Evolutionary conservation across 2,113 vertebrate species (phyloP), one percentile per base, ranked within the genome.

Genomic region (Osmerus mordax): DNA sequence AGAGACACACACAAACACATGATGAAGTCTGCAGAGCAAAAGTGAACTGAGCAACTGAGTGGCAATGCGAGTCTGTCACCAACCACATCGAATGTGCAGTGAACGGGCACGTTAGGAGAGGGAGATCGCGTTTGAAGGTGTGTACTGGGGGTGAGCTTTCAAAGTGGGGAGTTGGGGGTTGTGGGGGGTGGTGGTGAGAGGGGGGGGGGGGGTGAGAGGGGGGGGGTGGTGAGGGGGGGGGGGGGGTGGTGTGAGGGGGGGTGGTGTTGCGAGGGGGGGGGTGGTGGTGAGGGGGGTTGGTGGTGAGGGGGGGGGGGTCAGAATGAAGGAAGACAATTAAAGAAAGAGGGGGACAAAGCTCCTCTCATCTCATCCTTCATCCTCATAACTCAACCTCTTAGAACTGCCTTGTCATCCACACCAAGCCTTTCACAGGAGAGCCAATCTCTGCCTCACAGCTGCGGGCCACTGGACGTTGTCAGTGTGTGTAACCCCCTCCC

Each of bases 401-500:
- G 14, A 47, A n/a, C 62, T 19, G 53, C 4, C 19, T 51, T n/a
- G 32, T 19, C 16, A 36, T 36, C 19, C 5, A 4, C 62, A 56
- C 64, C 14, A 5, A 12, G 28, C 16, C 15, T 29, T 15, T 62
- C 18, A 52, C 21, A 23, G 7, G 19, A 21, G 47, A 21, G 67
- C 71, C 62, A 70, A 74, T 78, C 77, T 78, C 68, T 63, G 29
- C 25, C 76, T 71, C 72, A 6, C 77, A 71, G 77, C 41, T 58
- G 3, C n/a, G 7, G 54, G 61, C 25, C 16, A 13, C 14, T 0
- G 23, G 65, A 13, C n/a, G 41, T 7, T 36, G 5, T 36, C 4
- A 6, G 32, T 36, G 32, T 9, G 41, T 47, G 41, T 9, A 11
- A 47, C 1, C 41, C 32, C 41, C 9, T 47, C 41, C 41, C 41